Evolutionary conservation across 2,797 vertebrate genomes (phyloP), one percentile per base, ranked within the genome.

Genomic region (Pipistrellus kuhlii): DNA sequence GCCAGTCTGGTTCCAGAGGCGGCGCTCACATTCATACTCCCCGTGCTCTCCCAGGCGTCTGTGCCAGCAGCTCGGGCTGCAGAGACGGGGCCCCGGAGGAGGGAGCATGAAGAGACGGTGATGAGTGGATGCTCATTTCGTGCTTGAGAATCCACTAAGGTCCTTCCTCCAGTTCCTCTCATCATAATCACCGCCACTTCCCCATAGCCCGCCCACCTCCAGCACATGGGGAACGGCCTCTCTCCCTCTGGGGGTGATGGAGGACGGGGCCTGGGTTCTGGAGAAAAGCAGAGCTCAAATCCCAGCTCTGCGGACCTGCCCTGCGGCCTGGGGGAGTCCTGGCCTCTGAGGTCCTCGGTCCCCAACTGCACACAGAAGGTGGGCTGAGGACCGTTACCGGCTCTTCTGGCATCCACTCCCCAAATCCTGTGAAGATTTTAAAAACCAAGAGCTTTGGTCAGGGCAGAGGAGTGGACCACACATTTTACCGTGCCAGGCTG

Each of bases 131-230:
- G 32, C 41, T 90, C 57, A 17, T 59, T 23, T 88, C 0, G 0
- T 46, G 93, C 91, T 88, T 11, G 71, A 85, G 83, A 82, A 85
- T 18, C 53, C 82, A 85, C 85, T 5, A 9, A 32, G 30, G 68
- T 41, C 84, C 88, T 76, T 71, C 76, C 75, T 81, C 48, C 27
- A 6, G 53, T 81, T 88, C 76, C 77, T 66, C 57, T 82, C 46
- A 8, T 20, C 35, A 15, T 18, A 46, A 83, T 69, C 17, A 35
- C 35, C 57, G 73, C 82, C 59, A 48, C 62, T 86, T 72, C 46
- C 53, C 71, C 2, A 18, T 5, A 46, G 68, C 53, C 32, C 62
- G 38, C 30, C 10, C 59, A 46, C 44, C 35, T 25, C n/a, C 9
- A 57, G 80, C 75, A 11, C 0, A 0, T 3, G 8, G 48, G 44